A percentile compares a stretch with the other conserved stretches of the same genome.
Conservation (phyloP, 1,140 invertebrate genomes). For the Drepana arcuata region DNA sequence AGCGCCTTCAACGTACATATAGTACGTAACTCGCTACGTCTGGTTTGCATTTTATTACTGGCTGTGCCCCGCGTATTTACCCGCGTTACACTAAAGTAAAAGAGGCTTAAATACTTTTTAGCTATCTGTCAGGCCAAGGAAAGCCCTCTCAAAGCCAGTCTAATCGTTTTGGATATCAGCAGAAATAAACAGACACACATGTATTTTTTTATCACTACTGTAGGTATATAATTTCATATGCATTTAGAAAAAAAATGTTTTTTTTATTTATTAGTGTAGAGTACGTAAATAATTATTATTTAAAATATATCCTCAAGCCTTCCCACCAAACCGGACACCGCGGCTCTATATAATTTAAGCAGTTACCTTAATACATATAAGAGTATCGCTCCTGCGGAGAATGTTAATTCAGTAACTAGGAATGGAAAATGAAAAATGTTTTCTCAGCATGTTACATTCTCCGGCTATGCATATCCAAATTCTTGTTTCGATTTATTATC, state of each 20-base stretch:
- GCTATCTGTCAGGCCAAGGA: neutral
- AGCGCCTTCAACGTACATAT: conserved; percentile 6
- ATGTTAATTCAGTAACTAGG: neutral
- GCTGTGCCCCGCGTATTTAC: too few species aligned
- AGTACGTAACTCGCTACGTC: neutral
- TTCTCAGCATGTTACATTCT: conserved; percentile 10
- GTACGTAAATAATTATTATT: too few species aligned
- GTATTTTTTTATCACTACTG: too few species aligned
- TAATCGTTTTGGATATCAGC: neutral
- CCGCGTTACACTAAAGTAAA: too few species aligned
- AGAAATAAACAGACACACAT: too few species aligned
- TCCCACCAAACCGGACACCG: neutral
- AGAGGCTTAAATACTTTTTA: neutral
- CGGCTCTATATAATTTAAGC: neutral
- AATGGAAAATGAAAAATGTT: neutral
- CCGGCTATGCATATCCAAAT: conserved; percentile 15
- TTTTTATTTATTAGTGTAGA: too few species aligned
- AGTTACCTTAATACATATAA: neutral
- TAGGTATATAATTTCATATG: too few species aligned
- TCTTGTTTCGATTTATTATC: conserved; percentile 20
- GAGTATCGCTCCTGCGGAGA: neutral
- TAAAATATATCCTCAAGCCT: neutral
- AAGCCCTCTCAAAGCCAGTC: neutral
- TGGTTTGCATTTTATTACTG: too few species aligned
- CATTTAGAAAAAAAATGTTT: too few species aligned